Evolutionary conservation across 2,113 vertebrate species (phyloP), one percentile per base, ranked within the genome.

Genomic region (Echinops telfairi): DNA sequence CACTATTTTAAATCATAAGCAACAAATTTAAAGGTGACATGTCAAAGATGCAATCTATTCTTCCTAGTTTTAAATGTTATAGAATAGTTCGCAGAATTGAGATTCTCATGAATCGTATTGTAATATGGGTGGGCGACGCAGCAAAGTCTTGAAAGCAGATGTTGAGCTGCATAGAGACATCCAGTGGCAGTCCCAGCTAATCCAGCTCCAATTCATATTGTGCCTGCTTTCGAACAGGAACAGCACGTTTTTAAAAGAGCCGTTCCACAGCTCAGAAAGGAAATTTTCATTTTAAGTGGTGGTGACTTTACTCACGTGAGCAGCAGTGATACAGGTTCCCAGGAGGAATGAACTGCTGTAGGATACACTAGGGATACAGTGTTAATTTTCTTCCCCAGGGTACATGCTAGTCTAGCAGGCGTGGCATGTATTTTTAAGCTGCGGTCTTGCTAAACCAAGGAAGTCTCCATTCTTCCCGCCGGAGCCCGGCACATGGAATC

Each of bases 381-480:
- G 95, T 92, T 95, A 93, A 85, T 95, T 95, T 96, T 95, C 43
- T 95, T 96, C 96, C 95, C 94, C 66, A 96, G 96, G 95, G 70
- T 94, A 85, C 90, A 85, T 64, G 95, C 94, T 88, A 86, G 81
- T 95, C 80, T 93, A 76, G 92, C 95, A 95, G 88, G 90, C 93
- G 96, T 53, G 96, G 95, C 83, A 94, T 89, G 96, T 88, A 97
- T 81, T n/a, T n/a, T n/a, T 95, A 97, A 97, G 95, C 92, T 89
- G 93, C 90, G 78, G 76, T 90, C 97, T 89, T 93, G 76, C 93
- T 90, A 88, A 53, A 86, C 89, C 2, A 14, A 53, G 47, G 81
- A 97, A 97, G 97, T 96, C 97, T 96, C 95, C 92, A 90, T 78
- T 94, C 85, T 90, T 91, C 92, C 94, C 89, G 94, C 73, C 90